phyloP scores from a whole-genome alignment of 1,140 invertebrate species.

The Laupala kohalensis region DNA sequence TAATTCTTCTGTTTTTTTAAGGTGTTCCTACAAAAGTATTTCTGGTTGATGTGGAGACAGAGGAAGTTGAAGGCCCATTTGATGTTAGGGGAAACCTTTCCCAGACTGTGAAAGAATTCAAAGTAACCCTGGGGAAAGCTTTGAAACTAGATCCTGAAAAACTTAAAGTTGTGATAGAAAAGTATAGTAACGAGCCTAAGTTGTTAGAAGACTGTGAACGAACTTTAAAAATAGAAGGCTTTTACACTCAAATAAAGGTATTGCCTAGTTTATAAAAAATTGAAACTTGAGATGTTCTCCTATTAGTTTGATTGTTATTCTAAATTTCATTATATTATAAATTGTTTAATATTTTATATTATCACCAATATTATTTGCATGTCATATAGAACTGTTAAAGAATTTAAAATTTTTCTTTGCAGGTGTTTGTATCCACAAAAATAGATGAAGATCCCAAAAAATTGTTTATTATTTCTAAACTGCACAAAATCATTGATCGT shows the following conservation, averaged over 20 bases:
- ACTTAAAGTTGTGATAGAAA: slow-evolving; percentile 37
- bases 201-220: slow-evolving; percentile 33
- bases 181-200: slow-evolving; percentile 33
- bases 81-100: slow-evolving; percentile 41
- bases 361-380: too few relatives aligned
- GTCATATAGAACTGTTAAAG: too few relatives aligned
- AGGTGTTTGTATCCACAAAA: slow-evolving; percentile 17
- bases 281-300: too few relatives aligned
- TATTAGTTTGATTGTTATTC: too few relatives aligned
- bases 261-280: not conserved
- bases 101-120: slow-evolving; percentile 46
- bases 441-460: slow-evolving; percentile 17
- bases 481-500: slow-evolving; percentile 35
- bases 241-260: slow-evolving; percentile 39
- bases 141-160: slow-evolving; percentile 32
- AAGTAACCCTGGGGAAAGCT: slow-evolving; percentile 36
- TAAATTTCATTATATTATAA: not conserved
- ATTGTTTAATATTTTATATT: not conserved
- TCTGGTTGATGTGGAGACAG: slow-evolving; percentile 42
- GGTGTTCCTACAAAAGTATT: slow-evolving; percentile 48
- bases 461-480: slow-evolving; percentile 24
- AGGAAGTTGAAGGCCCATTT: slow-evolving; percentile 46
- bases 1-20: slow-evolving; percentile 19
- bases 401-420: slow-evolving; percentile 8
- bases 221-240: slow-evolving; percentile 35